Base-by-base conservation (phyloP, 2,113 vertebrate genomes). In the Peromyscus californicus region DNA sequence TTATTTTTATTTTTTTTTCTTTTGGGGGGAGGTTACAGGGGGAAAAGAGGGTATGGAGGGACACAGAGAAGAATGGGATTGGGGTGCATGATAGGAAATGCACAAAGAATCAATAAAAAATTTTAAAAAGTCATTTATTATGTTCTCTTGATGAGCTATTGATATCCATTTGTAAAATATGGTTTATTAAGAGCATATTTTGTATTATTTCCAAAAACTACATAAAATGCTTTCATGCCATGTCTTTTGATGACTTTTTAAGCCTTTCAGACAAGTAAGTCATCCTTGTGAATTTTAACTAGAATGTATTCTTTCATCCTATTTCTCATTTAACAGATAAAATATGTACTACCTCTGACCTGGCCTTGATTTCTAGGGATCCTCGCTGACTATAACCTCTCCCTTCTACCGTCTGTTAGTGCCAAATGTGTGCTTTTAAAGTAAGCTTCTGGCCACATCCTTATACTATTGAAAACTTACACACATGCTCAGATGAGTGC, bases 141-240 rank as follows among this genome's bases (percentile, higher is more conserved):
- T 65, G 26, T 54, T 31, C 0, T 48, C 17, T 82, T 84, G 87
- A 76, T 51, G 7, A 89, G 29, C 2, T 88, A 61, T 26, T 83
- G 3, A 89, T 75, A 85, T 57, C 19, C 7, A 80, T 84, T 95
- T 93, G 29, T 70, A 95, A 94, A 89, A 74, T 79, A 65, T 24
- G 5, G 3, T n/a, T 91, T 16, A 80, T 78, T 79, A 89, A 87
- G 61, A 89, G 87, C 33, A n/a, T 63, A 61, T 67, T 79, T 94
- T 88, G 57, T 70, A 57, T 69, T n/a, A 88, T 85, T 19, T 94
- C 1, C 61, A 17, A 93, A 92, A 94, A 75, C 1, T 61, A 31
- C 63, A 93, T 85, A 39, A 51, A 94, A 78, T 48, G 1, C 4
- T 4, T 85, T 67, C 51, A 78, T 51, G 13, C 51, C 51, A 78